These are phyloP conservation scores for Glaucopsyche alexis DNA, from an alignment of 2,888 invertebrate genomes.

Conservation along the genomic window DNA sequence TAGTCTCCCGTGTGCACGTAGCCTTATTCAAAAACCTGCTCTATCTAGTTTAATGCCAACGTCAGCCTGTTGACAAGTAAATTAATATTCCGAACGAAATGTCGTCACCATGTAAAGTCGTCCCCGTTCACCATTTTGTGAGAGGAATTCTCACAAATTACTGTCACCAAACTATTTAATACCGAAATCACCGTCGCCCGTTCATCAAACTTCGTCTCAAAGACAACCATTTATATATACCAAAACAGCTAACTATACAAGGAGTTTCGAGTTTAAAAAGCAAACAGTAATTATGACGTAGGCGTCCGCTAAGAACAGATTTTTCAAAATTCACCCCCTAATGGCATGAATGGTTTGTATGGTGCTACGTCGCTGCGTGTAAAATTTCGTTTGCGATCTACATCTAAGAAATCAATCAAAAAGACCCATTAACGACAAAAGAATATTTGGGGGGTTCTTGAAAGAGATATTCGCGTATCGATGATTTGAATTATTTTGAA, in stretches of 20 bases:
- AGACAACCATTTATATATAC: neutral
- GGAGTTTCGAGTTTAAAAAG: neutral
- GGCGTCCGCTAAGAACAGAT: neutral
- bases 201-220: neutral
- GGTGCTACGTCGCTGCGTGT: neutral
- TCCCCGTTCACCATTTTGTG: slow-evolving; percentile 2
- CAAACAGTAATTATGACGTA: neutral
- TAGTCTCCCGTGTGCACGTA: neutral
- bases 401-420: slow-evolving; percentile 31
- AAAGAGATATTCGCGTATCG: slow-evolving; percentile 31
- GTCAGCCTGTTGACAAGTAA: neutral
- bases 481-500: slow-evolving; percentile 32
- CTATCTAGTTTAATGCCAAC: neutral
- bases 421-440: slow-evolving; percentile 29
- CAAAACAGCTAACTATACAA: neutral
- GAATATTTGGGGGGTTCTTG: slow-evolving; percentile 22
- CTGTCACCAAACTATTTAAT: slow-evolving; percentile 23
- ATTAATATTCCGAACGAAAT: slow-evolving; percentile 26
- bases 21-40: neutral
- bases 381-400: slow-evolving; percentile 1
- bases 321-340: neutral
- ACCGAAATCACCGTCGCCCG: neutral
- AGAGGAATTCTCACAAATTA: slow-evolving; percentile 22
- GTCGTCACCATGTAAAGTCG: neutral
- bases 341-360: neutral